Evolutionary conservation across 2,113 vertebrate species (phyloP).

Genomic region (Genyomyrus donnyi): DNA sequence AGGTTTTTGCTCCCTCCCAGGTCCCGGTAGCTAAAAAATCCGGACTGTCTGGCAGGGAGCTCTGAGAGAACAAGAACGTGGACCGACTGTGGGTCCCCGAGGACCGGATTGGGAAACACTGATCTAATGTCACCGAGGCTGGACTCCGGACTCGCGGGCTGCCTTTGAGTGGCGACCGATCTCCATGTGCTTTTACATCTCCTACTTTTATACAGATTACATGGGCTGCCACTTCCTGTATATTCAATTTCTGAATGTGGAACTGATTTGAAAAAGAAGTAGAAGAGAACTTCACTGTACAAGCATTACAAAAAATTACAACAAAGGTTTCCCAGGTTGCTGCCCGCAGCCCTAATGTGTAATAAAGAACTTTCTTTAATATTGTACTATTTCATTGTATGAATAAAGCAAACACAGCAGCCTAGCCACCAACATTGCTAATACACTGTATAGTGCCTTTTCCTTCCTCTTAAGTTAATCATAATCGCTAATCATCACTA

Average conservation of each 20-base stretch:
- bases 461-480: neutral
- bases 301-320: neutral
- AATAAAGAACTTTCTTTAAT: constrained; percentile 12
- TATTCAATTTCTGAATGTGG: neutral
- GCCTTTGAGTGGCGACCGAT: neutral
- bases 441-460: neutral
- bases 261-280: neutral
- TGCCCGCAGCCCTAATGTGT: constrained; percentile 14
- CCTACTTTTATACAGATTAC: neutral
- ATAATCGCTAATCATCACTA: neutral
- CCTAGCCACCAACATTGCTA: neutral
- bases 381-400: neutral
- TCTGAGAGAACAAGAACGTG: neutral
- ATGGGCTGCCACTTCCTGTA: neutral
- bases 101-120: neutral
- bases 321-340: neutral
- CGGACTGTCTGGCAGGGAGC: no score
- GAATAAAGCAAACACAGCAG: neutral
- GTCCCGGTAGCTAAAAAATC: neutral
- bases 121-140: neutral
- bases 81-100: neutral
- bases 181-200: neutral
- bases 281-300: neutral
- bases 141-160: neutral
- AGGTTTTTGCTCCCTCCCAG: neutral